Evolutionary conservation across 1,140 invertebrate genomes (phyloP).

Genomic region (Leucophenga varia): DNA sequence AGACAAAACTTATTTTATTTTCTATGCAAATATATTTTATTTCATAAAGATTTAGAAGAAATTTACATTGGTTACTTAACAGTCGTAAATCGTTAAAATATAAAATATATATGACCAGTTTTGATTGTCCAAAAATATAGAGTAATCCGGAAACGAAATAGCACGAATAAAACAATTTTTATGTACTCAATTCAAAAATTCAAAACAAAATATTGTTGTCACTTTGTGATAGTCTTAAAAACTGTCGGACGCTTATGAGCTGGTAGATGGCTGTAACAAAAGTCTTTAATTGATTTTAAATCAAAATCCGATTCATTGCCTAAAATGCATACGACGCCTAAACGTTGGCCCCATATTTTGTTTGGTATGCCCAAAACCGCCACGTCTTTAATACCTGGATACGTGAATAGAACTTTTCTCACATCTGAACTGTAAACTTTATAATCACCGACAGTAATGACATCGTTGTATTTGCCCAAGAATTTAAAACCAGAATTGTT

Average conservation of each 20-base stretch:
- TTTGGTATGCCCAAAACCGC: conserved; percentile 80
- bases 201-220: conserved; percentile 52
- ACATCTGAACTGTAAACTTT: conserved; percentile 83
- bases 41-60: too few relatives aligned
- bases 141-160: too few relatives aligned
- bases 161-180: too few relatives aligned
- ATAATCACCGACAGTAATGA: conserved; percentile 88
- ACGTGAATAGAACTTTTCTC: conserved; percentile 76
- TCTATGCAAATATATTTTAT: too few relatives aligned
- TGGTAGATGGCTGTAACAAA: conserved; percentile 31
- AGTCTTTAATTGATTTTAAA: conserved; percentile 60
- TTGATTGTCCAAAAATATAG: too few relatives aligned
- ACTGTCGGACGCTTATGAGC: conserved; percentile 60
- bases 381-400: conserved; percentile 74
- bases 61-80: too few relatives aligned
- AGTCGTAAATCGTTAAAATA: too few relatives aligned
- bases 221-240: conserved; percentile 61
- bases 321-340: conserved; percentile 72
- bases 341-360: conserved; percentile 76
- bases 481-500: conserved; percentile 73
- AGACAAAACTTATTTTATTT: too few relatives aligned
- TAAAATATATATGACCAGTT: too few relatives aligned
- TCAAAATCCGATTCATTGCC: conserved; percentile 59
- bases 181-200: too few relatives aligned
- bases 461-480: conserved; percentile 82